Evolutionary conservation across 2,113 vertebrate species (phyloP).

Genomic region (Cinclus cinclus): DNA sequence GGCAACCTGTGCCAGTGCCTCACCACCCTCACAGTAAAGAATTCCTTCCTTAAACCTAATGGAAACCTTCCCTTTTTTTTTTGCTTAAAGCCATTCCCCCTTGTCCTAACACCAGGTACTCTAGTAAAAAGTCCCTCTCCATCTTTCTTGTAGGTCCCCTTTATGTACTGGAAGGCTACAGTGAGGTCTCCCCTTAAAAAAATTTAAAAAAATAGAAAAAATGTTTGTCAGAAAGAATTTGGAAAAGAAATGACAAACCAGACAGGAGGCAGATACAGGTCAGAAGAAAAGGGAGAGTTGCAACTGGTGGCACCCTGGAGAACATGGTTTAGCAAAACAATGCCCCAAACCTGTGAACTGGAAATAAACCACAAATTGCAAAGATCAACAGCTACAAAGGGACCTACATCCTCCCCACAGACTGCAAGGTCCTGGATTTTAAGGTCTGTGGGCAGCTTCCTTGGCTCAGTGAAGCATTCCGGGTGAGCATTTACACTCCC

Average conservation of each 20-base stretch:
- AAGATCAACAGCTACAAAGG: neutral
- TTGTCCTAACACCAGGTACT: neutral
- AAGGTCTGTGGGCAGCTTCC: neutral
- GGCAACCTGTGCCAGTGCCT: neutral
- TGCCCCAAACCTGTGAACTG: neutral
- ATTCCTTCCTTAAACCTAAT: neutral
- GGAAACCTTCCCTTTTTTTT: neutral
- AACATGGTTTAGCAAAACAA: neutral
- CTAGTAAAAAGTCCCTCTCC: neutral
- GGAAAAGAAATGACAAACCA: neutral
- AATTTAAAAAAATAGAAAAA: neutral
- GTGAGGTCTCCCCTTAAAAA: neutral
- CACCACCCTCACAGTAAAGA: neutral
- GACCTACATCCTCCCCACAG: neutral
- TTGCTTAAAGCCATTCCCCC: neutral
- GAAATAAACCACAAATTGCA: neutral
- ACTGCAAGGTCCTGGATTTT: neutral
- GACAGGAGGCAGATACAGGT: neutral
- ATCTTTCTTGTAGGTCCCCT: neutral
- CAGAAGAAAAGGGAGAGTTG: neutral
- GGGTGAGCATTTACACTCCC: accelerated
- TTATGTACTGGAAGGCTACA: neutral
- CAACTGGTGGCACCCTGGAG: neutral
- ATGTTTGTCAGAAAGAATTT: neutral
- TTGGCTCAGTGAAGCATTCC: neutral